phyloP scores from a whole-genome alignment of 1,140 invertebrate species.

The Drepana arcuata region DNA sequence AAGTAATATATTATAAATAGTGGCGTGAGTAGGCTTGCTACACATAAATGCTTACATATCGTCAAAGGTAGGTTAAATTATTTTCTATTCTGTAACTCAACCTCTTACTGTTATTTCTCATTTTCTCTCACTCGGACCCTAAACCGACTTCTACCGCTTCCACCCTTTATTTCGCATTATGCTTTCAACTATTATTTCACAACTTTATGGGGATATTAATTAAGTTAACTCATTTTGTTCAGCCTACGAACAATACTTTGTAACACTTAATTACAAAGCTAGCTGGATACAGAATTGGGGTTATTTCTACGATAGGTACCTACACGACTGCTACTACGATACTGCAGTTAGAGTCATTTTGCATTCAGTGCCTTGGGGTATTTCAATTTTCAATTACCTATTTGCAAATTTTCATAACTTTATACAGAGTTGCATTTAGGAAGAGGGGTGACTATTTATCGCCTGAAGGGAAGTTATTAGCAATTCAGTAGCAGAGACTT shows the following conservation, averaged over 20 bases:
- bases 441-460: constrained; percentile 14
- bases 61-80: no score
- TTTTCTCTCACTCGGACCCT: no score
- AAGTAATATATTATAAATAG: no score
- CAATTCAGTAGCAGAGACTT: no score
- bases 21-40: no score
- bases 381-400: no score
- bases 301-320: constrained; percentile 27
- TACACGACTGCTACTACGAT: no score
- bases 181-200: constrained; percentile 31
- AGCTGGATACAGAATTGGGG: constrained; percentile 12
- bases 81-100: no score
- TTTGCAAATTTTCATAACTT: constrained; percentile 27
- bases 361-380: constrained; percentile 11
- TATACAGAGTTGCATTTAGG: constrained; percentile 12
- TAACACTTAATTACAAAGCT: constrained; percentile 19
- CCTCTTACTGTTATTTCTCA: no score
- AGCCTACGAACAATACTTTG: constrained; percentile 12
- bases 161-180: constrained; percentile 29
- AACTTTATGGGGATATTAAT: constrained; percentile 43
- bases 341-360: constrained; percentile 9
- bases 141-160: no score
- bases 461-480: constrained; percentile 14
- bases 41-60: no score
- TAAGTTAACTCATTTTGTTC: constrained; percentile 39